Evolutionary conservation across 53 echinoderm and acorn worm genomes (phyloP), one percentile per base, ranked within the genome.

Genomic region (Paracentrotus lividus): DNA sequence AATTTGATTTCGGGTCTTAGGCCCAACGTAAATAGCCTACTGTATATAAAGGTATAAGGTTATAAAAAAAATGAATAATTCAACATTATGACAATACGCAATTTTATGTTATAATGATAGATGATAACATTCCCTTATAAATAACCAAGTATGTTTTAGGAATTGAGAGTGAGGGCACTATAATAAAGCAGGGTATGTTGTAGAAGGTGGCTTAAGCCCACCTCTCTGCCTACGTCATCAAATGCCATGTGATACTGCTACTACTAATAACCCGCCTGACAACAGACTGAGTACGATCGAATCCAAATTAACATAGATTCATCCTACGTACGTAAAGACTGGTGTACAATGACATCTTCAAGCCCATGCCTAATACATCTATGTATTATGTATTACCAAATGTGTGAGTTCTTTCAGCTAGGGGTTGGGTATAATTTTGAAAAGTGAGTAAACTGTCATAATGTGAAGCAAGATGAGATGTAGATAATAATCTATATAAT

Each of bases 321-420:
- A 72, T 38, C 72, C 72, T 72, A 72, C 72, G 72, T 40, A 72
- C 8, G 72, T 40, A 72, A 15, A 72, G 69, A 69, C 69, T 9
- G 69, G 38, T 72, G 72, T 10, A 12, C 20, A 38, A 40, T 40
- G 16, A 34, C 72, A 69, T 69, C 72, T 69, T 18, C 16, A 16
- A 18, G 20, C 72, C 38, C 16, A 15, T 4, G 0, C 31, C 1
- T 38, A 40, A 72, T 72, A 38, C 38, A 69, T 40, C 40, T 20
- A 38, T 72, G 40, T 20, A 40, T 20, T 36, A 72, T 20, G 1
- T 38, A 3, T 38, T 21, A 72, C 72, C 40, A 16, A 72, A 72
- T 16, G 32, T 72, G 36, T 72, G 38, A 38, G 5, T 72, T 36
- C 27, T 72, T 40, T 40, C 72, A n/a, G n/a, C n/a, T n/a, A n/a